These are phyloP conservation scores for Parauchenoglanis ngamensis DNA, from an alignment of 2,797 vertebrate species.

Conservation along the genomic window DNA sequence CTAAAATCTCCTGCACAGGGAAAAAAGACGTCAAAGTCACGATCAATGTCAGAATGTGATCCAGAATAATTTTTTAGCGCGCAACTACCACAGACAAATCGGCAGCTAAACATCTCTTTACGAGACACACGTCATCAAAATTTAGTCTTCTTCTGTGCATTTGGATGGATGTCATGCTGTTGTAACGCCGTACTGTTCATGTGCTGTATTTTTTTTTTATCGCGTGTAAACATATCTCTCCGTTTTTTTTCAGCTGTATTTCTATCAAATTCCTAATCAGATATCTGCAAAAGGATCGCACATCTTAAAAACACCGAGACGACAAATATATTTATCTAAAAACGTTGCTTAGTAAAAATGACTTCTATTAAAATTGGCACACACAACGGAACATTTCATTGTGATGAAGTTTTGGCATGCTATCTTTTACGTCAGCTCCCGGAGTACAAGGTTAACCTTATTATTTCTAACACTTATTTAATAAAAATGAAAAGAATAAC, in stretches of 20 bases:
- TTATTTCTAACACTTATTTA: background rate
- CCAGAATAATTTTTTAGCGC: too few relatives aligned
- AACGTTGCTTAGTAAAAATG: slow-evolving; percentile 8
- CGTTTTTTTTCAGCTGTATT: background rate
- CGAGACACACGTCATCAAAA: too few relatives aligned
- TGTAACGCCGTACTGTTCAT: background rate
- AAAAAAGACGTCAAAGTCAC: too few relatives aligned
- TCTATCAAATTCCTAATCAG: background rate
- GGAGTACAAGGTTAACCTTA: slow-evolving; percentile 78
- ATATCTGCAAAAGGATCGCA: background rate
- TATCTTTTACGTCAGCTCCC: slow-evolving; percentile 86
- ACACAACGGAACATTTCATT: slow-evolving; percentile 92
- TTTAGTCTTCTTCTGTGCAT: too few relatives aligned
- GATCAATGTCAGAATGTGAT: too few relatives aligned
- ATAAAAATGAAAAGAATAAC: background rate
- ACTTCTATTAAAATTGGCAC: slow-evolving; percentile 79
- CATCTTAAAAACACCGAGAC: background rate
- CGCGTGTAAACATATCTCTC: background rate
- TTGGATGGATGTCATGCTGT: background rate
- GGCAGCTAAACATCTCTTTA: too few relatives aligned
- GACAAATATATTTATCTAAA: background rate
- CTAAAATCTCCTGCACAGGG: too few relatives aligned
- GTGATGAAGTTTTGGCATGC: slow-evolving; percentile 91
- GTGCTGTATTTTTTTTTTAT: background rate
- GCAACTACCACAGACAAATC: too few relatives aligned